Conservation (phyloP, 1,140 invertebrate genomes). For the Babylonia areolata region DNA sequence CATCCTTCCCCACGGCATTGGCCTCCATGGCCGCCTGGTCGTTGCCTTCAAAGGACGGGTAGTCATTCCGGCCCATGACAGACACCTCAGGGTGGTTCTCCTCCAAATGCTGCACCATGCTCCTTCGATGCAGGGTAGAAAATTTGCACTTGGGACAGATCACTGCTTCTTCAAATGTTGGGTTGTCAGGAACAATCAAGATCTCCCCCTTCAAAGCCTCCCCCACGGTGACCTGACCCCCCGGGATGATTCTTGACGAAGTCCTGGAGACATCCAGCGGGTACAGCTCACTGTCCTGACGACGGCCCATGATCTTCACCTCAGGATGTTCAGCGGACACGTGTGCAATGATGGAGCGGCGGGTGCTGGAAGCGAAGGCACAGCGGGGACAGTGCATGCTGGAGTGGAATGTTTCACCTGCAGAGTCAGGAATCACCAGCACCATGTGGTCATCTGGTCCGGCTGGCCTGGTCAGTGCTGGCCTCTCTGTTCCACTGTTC, state of each 20-base stretch:
- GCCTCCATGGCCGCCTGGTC: conserved; percentile 19
- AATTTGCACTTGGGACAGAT: conserved; percentile 48
- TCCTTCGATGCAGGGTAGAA: conserved; percentile 38
- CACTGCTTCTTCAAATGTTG: conserved; percentile 43
- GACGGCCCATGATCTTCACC: conserved; percentile 44
- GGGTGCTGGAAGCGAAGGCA: conserved; percentile 32
- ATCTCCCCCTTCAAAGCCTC: conserved; percentile 43
- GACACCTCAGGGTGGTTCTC: conserved; percentile 49
- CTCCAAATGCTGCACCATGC: conserved; percentile 47
- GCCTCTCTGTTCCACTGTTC: not conserved
- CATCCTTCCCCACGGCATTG: conserved; percentile 14
- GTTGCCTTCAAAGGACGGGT: conserved; percentile 36
- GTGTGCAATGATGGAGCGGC: conserved; percentile 41
- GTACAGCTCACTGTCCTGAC: conserved; percentile 42
- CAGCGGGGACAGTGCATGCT: conserved; percentile 49
- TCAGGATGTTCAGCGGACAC: conserved; percentile 43
- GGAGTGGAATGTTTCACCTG: conserved; percentile 37
- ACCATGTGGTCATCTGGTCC: conserved; percentile 9
- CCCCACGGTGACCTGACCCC: conserved; percentile 7
- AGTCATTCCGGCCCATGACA: conserved; percentile 50
- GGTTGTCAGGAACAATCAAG: conserved; percentile 50
- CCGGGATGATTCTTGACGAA: not conserved
- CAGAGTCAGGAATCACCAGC: conserved; percentile 45
- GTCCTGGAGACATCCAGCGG: not conserved
- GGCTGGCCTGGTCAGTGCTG: not conserved